These are phyloP conservation scores for Triplophysa rosa DNA, from an alignment of 2,113 vertebrate genomes.

Conservation along the genomic window DNA sequence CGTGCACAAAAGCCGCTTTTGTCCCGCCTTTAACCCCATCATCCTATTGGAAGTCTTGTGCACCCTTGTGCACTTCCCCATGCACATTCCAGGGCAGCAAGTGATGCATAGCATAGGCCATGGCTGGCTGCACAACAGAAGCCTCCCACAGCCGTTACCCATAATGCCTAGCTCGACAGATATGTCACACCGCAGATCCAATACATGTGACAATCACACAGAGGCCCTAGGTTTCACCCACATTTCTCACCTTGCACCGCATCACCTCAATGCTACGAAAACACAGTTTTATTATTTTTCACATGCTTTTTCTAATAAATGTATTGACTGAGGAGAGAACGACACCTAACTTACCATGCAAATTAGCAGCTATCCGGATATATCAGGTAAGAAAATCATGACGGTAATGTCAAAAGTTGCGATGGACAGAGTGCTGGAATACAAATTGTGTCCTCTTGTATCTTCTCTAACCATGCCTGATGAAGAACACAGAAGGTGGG, in stretches of 20 bases:
- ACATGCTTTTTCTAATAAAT: background rate
- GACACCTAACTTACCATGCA: conserved; percentile 71
- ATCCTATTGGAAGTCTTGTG: conserved; percentile 29
- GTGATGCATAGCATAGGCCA: conserved; percentile 44
- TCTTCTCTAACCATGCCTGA: conserved; percentile 75
- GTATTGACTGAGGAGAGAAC: background rate
- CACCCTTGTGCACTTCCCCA: conserved; percentile 37
- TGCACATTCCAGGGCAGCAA: conserved; percentile 50
- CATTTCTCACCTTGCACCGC: conserved; percentile 24
- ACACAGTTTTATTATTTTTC: background rate
- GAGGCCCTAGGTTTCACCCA: background rate
- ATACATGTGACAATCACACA: conserved; percentile 22
- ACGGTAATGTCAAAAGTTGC: conserved; percentile 68
- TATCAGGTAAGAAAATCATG: conserved; percentile 72
- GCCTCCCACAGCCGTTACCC: conserved; percentile 31
- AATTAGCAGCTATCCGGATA: conserved; percentile 71
- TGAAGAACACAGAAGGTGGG: conserved; percentile 49
- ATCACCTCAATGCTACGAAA: background rate
- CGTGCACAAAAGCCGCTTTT: background rate
- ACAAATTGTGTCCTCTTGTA: conserved; percentile 55
- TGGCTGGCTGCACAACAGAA: conserved; percentile 45
- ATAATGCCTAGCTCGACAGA: conserved; percentile 25
- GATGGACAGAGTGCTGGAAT: conserved; percentile 38
- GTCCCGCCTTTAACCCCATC: conserved; percentile 28
- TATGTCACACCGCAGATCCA: conserved; percentile 27